Conservation (phyloP, 2,113 vertebrate species). For the Pithys albifrons region DNA sequence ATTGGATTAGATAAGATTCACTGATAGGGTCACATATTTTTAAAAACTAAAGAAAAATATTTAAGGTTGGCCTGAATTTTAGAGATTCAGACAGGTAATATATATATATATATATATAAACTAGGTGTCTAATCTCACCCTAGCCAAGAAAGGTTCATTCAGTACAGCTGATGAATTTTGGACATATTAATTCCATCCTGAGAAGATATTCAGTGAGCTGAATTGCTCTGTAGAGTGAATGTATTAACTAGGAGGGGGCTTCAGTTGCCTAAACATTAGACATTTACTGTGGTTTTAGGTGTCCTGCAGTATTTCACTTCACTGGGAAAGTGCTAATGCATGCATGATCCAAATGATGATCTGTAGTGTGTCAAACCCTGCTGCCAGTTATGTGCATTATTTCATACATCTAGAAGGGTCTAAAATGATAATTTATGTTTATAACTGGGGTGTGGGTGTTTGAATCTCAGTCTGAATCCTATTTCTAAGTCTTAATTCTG, state of each 20-base stretch:
- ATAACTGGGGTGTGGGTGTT: accelerated
- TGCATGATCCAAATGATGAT: not conserved
- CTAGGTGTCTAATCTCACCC: not conserved
- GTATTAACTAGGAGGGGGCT: not conserved
- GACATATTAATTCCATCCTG: not conserved
- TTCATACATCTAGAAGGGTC: not conserved
- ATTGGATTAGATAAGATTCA: not conserved
- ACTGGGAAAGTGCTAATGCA: not conserved
- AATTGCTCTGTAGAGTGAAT: not conserved
- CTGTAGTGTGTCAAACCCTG: not conserved
- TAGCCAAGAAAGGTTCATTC: not conserved
- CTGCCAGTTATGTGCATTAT: not conserved
- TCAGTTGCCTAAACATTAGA: not conserved
- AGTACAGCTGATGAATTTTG: not conserved
- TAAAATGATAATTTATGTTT: not conserved
- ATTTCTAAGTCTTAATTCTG: not conserved
- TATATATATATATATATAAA: not conserved
- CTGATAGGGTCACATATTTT: not conserved
- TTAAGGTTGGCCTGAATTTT: not conserved
- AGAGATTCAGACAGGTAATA: not conserved
- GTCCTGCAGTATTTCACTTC: not conserved
- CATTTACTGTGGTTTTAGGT: not conserved
- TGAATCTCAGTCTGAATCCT: not conserved
- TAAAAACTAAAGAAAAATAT: not conserved
- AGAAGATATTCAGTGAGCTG: not conserved